A percentile compares a stretch with the other conserved stretches of the same genome.
Evolutionary conservation across 2,113 vertebrate species (phyloP).

Genomic region (Leucopsar rothschildi): DNA sequence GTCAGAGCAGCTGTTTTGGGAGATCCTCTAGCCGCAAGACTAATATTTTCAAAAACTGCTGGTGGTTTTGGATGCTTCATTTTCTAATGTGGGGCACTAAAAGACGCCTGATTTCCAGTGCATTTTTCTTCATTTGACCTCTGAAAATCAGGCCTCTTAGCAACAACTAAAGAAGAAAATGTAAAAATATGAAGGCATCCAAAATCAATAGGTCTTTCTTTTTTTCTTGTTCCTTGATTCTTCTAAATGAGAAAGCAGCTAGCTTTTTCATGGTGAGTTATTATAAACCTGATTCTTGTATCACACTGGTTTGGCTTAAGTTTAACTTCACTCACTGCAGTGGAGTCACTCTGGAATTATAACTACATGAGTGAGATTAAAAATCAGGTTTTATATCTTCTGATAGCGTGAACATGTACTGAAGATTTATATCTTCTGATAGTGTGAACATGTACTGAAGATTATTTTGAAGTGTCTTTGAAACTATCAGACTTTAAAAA

Average conservation of each 20-base stretch:
- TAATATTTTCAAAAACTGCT: not conserved
- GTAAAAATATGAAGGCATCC: not conserved
- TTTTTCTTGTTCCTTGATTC: not conserved
- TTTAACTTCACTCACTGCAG: not conserved
- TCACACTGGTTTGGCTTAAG: not conserved
- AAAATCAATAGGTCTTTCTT: not conserved
- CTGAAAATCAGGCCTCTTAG: conserved; percentile 3
- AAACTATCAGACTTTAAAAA: conserved; percentile 52
- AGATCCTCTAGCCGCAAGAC: not conserved
- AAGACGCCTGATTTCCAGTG: not conserved
- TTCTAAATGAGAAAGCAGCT: conserved; percentile 9
- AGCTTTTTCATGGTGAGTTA: conserved; percentile 30
- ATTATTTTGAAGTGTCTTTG: conserved; percentile 63
- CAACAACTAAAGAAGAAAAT: not conserved
- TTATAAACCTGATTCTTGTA: conserved; percentile 9
- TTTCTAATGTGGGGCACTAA: not conserved
- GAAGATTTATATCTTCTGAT: conserved; percentile 40
- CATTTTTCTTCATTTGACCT: not conserved
- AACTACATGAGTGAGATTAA: conserved; percentile 11
- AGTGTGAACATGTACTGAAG: conserved; percentile 14
- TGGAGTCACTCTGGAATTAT: not conserved
- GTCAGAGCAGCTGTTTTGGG: not conserved
- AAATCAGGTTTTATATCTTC: conserved; percentile 39
- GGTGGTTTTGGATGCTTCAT: conserved; percentile 29
- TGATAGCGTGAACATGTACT: conserved; percentile 5